A percentile compares a stretch with the other conserved stretches of the same genome.
Conservation (phyloP, 1,140 invertebrate genomes). For the Stegodyphus mimosarum region DNA sequence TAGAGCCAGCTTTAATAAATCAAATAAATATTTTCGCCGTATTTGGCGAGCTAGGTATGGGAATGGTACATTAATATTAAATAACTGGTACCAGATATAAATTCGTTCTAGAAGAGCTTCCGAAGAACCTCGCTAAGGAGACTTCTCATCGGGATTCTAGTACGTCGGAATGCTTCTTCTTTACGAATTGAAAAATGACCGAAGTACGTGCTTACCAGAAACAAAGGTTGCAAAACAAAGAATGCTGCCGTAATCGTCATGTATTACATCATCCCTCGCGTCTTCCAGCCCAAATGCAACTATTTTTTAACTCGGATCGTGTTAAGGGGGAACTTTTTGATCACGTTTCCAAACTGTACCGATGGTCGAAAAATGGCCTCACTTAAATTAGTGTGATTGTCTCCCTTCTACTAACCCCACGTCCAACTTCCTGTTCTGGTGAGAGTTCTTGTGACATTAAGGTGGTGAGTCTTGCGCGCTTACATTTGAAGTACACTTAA, state of each 20-base stretch:
- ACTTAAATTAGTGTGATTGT: slow-evolving; percentile 59
- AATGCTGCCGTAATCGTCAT: slow-evolving; percentile 23
- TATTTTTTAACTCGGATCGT: slow-evolving; percentile 45
- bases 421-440: slow-evolving; percentile 6
- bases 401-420: not conserved
- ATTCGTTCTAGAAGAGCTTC: too few relatives aligned
- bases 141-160: too few relatives aligned
- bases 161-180: not conserved
- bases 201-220: slow-evolving; percentile 31
- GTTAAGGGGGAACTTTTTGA: slow-evolving; percentile 54
- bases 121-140: too few relatives aligned
- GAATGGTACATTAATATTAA: too few relatives aligned
- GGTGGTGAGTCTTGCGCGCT: not conserved
- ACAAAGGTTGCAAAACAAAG: slow-evolving; percentile 27
- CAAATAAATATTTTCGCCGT: too few relatives aligned
- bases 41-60: too few relatives aligned
- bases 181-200: slow-evolving; percentile 55
- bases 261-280: not conserved
- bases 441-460: slow-evolving; percentile 7
- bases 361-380: slow-evolving; percentile 36
- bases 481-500: not conserved
- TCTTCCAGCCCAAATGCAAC: slow-evolving; percentile 21
- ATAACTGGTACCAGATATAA: too few relatives aligned
- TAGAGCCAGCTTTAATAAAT: too few relatives aligned
- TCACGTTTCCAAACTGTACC: slow-evolving; percentile 45